These are phyloP conservation scores for Latheticus oryzae DNA, from an alignment of 2,888 invertebrate genomes.

Conservation along the genomic window DNA sequence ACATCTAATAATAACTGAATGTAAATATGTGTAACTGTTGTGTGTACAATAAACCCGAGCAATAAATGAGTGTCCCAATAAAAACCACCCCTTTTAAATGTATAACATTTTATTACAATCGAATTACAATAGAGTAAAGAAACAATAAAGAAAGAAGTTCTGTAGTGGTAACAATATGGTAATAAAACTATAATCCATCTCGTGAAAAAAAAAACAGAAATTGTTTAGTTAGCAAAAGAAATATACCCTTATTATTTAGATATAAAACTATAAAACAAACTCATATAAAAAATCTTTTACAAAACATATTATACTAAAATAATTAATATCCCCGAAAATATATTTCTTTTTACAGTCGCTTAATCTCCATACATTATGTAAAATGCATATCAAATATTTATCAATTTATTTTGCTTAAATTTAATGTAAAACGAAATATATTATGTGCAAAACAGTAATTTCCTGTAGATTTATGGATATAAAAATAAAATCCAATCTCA, in stretches of 20 bases:
- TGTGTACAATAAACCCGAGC: constrained; percentile 46
- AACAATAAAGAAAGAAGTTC: constrained; percentile 20
- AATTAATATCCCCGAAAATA: constrained; percentile 33
- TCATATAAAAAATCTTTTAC: constrained; percentile 49
- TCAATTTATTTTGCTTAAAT: too few species aligned
- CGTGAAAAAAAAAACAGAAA: too few species aligned
- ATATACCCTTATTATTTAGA: constrained; percentile 39
- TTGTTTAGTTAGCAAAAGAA: constrained; percentile 32
- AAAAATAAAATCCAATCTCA: too few species aligned
- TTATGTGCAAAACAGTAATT: constrained; percentile 33
- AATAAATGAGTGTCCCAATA: constrained; percentile 26
- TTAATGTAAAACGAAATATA: constrained; percentile 39
- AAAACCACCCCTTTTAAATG: constrained; percentile 28
- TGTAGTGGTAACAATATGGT: constrained; percentile 43
- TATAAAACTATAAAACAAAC: constrained; percentile 52
- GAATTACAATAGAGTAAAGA: constrained; percentile 33
- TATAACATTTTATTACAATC: constrained; percentile 42
- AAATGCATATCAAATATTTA: constrained; percentile 26
- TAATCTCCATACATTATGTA: constrained; percentile 23
- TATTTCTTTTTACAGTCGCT: constrained; percentile 31
- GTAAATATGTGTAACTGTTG: constrained; percentile 43
- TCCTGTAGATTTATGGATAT: constrained; percentile 40
- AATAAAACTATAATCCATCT: too few species aligned
- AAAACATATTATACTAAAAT: constrained; percentile 44
- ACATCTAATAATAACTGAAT: constrained; percentile 33